Base-by-base conservation (phyloP, 2,797 vertebrate species). In the Amphiprion clarkii region DNA sequence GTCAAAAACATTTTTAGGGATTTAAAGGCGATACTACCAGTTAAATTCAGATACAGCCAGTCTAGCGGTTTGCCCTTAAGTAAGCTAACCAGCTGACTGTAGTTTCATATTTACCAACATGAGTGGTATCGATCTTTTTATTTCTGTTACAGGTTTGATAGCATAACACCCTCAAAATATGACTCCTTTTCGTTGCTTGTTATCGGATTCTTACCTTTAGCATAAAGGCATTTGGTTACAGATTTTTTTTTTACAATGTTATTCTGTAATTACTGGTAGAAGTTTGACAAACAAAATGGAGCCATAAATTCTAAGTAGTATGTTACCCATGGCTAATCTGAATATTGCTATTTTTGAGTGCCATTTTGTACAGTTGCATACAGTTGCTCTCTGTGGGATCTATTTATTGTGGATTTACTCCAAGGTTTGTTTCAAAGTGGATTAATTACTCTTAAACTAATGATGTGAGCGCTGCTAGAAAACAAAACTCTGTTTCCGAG, bases 381-480 rank as follows among this genome's bases (percentile, higher is more conserved):
- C 13, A 67, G 21, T 67, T 74, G 3, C 52, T 66, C 44, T 77
- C 14, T 61, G 51, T 4, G 17, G 71, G 53, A 74, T 59, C 67
- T 27, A 4, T 3, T 27, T 27, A 3, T 2, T 27, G 27, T 78
- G 49, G 63, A 67, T 57, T 29, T 4, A 57, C 53, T 77, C 39
- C 60, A 78, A 78, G 40, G 52, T 55, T 46, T 76, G 66, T 73
- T 71, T 60, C 57, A 78, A 33, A 31, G 67, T 72, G 27, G 53
- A 83, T 82, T 66, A 81, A 88, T 87, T 71, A 83, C 48, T 81
- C 52, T 49, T 71, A 57, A 31, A 44, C 10, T 55, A 63, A 77
- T 52, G 71, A 56, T 71, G 69, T 54, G 59, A 71, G 61, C 54
- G 9, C 36, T 65, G 46, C 56, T 67, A 53, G 49, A 57, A 78